Evolutionary conservation across 2,113 vertebrate genomes (phyloP).

Genomic region (Lynx canadensis): DNA sequence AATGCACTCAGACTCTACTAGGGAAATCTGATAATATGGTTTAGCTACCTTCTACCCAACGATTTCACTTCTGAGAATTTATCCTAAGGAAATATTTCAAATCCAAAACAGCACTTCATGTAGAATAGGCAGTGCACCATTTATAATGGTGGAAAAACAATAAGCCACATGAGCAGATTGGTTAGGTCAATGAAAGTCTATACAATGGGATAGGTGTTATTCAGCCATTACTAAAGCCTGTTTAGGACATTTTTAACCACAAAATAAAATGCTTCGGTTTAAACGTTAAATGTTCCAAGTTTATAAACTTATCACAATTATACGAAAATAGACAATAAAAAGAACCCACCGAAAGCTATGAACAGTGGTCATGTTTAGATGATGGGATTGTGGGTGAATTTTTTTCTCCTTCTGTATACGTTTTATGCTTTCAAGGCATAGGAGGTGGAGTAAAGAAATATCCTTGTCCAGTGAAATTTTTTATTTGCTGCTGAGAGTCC

Average conservation of each 20-base stretch:
- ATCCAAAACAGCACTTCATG: conserved; percentile 15
- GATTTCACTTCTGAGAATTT: conserved; percentile 45
- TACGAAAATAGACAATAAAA: conserved; percentile 38
- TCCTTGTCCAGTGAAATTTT: not conserved
- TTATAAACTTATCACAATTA: not conserved
- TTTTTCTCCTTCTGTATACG: not conserved
- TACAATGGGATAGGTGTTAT: not conserved
- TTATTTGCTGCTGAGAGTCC: not conserved
- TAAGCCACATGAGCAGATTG: not conserved
- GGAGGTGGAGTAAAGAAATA: not conserved
- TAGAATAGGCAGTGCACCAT: not conserved
- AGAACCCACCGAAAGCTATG: not conserved
- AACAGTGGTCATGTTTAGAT: not conserved
- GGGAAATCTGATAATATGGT: not conserved
- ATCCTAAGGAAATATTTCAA: conserved; percentile 10
- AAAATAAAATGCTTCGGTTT: not conserved
- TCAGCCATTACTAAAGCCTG: not conserved
- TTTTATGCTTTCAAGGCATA: not conserved
- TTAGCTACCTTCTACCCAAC: not conserved
- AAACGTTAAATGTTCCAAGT: not conserved
- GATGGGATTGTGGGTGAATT: not conserved
- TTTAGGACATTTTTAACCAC: conserved; percentile 9
- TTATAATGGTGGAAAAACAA: not conserved
- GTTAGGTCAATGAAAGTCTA: conserved; percentile 17
- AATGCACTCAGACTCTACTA: not conserved